A percentile compares a stretch with the other conserved stretches of the same genome.
Evolutionary conservation across 2,797 vertebrate species (phyloP).

Genomic region (Zenarchopterus dispar): DNA sequence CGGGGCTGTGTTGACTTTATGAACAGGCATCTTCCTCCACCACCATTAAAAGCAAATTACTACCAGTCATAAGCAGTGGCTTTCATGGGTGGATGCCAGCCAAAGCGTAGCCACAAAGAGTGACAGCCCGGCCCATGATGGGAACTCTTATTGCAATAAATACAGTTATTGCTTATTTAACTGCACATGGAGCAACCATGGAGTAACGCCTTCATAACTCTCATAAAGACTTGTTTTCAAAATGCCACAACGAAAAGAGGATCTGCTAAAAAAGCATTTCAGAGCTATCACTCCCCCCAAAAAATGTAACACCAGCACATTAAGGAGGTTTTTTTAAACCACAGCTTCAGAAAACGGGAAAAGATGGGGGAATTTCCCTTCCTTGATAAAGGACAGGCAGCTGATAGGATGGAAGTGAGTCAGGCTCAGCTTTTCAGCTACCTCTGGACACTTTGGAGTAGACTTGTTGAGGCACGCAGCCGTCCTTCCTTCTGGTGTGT

Average conservation of each 20-base stretch:
- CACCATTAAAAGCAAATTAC: conserved; percentile 78
- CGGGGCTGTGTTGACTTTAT: conserved; percentile 74
- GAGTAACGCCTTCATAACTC: conserved; percentile 55
- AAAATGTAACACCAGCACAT: conserved; percentile 9
- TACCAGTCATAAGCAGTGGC: conserved; percentile 66
- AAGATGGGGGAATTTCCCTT: conserved; percentile 69
- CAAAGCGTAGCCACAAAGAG: conserved; percentile 66
- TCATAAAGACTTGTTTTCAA: conserved; percentile 67
- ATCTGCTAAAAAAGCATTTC: conserved; percentile 3
- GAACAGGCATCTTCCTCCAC: conserved; percentile 66
- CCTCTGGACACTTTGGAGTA: conserved; percentile 48
- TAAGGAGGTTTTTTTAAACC: conserved; percentile 43
- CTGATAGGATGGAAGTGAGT: conserved; percentile 77
- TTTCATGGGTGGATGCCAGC: conserved; percentile 64
- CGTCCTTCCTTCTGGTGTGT: conserved; percentile 51
- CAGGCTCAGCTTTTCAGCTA: conserved; percentile 65
- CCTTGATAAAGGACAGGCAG: conserved; percentile 56
- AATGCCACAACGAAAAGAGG: conserved; percentile 27
- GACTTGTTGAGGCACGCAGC: conserved; percentile 71
- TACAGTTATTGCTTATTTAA: conserved; percentile 68
- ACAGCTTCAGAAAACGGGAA: conserved; percentile 27
- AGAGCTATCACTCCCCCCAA: conserved; percentile 5
- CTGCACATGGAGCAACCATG: conserved; percentile 38
- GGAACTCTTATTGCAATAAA: conserved; percentile 56
- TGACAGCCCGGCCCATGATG: conserved; percentile 46